phyloP scores from a whole-genome alignment of 1,140 invertebrate species.

The Ceratina calcarata region DNA sequence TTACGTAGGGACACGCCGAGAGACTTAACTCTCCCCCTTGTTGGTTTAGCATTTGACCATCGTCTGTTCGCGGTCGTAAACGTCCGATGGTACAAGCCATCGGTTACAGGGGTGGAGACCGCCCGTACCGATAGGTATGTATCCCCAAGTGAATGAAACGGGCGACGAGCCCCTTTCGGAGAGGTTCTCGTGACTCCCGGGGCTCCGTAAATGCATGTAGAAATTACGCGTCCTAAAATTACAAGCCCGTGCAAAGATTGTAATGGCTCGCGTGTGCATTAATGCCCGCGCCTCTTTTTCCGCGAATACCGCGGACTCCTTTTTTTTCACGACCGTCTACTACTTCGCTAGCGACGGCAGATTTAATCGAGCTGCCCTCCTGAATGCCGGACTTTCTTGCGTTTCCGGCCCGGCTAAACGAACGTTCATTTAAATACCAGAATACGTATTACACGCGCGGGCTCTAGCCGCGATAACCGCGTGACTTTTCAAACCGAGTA shows the following conservation, averaged over 20 bases:
- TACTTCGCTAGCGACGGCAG: background rate
- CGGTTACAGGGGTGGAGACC: conserved; percentile 38
- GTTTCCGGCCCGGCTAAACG: conserved; percentile 15
- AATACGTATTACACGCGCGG: conserved; percentile 9
- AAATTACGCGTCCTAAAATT: conserved; percentile 48
- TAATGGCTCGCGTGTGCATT: conserved; percentile 47
- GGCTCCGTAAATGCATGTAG: conserved; percentile 54
- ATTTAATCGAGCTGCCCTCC: conserved; percentile 23
- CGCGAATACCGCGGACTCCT: background rate
- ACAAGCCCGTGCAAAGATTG: conserved; percentile 36
- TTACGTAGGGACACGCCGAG: background rate
- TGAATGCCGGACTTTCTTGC: conserved; percentile 15
- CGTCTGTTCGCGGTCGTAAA: conserved; percentile 56
- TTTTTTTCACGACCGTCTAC: background rate
- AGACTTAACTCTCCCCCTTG: background rate
- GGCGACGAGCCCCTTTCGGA: conserved; percentile 41
- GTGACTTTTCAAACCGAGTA: background rate
- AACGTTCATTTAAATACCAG: conserved; percentile 25
- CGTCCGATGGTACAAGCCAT: conserved; percentile 46
- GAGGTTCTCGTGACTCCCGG: conserved; percentile 51
- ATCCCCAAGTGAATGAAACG: conserved; percentile 49
- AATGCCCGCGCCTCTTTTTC: conserved; percentile 24
- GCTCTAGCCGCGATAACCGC: background rate
- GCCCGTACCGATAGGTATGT: conserved; percentile 38
- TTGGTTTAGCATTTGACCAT: conserved; percentile 43